These are phyloP conservation scores for Empidonax traillii DNA, from an alignment of 2,113 vertebrate genomes.

Conservation along the genomic window DNA sequence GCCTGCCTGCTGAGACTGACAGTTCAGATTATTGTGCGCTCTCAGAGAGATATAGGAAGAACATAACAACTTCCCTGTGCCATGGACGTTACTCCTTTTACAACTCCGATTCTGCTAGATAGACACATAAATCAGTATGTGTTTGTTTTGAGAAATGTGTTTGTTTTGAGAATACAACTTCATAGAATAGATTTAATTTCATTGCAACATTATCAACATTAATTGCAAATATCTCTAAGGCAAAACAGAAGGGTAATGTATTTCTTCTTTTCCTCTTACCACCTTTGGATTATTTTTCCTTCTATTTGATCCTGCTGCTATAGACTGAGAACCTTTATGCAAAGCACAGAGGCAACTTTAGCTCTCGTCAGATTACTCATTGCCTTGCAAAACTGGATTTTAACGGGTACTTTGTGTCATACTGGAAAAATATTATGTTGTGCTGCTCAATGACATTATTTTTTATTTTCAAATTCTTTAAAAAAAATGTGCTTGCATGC, in stretches of 20 bases:
- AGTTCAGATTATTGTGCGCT: background rate
- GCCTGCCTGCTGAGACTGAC: background rate
- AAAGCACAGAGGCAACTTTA: background rate
- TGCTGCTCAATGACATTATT: background rate
- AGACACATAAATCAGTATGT: background rate
- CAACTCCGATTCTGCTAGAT: background rate
- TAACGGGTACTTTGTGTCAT: background rate
- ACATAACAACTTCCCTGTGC: background rate
- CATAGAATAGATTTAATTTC: background rate
- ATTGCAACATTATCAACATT: background rate
- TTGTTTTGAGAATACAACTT: background rate
- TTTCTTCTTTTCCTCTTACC: background rate
- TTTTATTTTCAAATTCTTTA: background rate
- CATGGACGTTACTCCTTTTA: background rate
- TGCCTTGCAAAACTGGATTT: background rate
- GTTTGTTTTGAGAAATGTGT: background rate
- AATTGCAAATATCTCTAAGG: constrained; percentile 19
- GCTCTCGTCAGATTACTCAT: background rate
- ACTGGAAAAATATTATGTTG: background rate
- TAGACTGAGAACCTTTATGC: background rate
- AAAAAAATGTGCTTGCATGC: background rate
- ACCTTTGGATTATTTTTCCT: background rate
- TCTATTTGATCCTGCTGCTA: background rate
- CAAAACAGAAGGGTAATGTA: background rate
- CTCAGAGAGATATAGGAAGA: background rate